Evolutionary conservation across 2,113 vertebrate species (phyloP).

Genomic region (Anoura caudifer): DNA sequence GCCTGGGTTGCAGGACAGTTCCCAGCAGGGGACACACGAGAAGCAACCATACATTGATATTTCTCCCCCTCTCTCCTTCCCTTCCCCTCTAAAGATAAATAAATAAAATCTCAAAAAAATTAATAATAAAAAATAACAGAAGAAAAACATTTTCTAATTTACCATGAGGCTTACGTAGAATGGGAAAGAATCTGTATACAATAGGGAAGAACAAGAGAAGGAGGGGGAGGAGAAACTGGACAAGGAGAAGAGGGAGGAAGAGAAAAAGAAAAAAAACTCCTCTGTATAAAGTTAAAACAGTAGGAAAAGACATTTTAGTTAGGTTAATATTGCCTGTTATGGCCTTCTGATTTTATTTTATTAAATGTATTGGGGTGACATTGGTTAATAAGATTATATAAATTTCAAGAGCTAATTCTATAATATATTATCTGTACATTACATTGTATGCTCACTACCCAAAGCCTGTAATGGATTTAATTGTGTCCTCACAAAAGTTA

Average conservation of each 20-base stretch:
- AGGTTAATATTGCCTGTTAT: background rate
- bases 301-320: background rate
- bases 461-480: background rate
- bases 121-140: background rate
- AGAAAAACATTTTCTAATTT: background rate
- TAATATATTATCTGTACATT: background rate
- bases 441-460: background rate
- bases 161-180: background rate
- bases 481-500: background rate
- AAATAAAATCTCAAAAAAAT: too few relatives aligned
- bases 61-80: too few relatives aligned
- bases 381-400: background rate
- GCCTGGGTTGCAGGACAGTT: too few relatives aligned
- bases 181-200: background rate
- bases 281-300: background rate
- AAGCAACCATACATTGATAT: too few relatives aligned
- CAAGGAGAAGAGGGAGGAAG: background rate
- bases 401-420: background rate
- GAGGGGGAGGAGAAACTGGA: background rate
- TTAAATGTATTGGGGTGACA: background rate
- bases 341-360: background rate
- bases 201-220: background rate
- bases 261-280: background rate
- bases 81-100: too few relatives aligned
- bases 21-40: too few relatives aligned